These are phyloP conservation scores for Leptinotarsa haldemani DNA, from an alignment of 2,888 invertebrate genomes.

Conservation along the genomic window DNA sequence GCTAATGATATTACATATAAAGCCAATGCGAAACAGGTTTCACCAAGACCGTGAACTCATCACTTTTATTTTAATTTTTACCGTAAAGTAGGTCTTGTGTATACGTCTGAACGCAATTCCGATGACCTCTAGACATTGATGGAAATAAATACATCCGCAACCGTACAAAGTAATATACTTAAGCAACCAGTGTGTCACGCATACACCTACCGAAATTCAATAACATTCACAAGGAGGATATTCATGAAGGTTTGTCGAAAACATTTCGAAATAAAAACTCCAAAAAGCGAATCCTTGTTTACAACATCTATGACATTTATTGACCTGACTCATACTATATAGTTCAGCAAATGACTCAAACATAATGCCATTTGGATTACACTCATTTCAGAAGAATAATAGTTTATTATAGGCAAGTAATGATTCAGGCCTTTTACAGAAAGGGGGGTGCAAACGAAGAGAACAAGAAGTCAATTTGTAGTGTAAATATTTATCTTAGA, in stretches of 20 bases:
- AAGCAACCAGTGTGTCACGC: neutral
- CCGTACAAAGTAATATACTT: neutral
- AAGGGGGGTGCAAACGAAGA: no score
- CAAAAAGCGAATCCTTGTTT: neutral
- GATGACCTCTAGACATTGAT: constrained; percentile 5
- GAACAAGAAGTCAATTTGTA: no score
- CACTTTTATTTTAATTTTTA: neutral
- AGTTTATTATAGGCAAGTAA: no score
- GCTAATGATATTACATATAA: neutral
- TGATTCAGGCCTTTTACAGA: no score
- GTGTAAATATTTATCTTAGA: no score
- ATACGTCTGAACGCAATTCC: neutral
- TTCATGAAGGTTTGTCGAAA: neutral
- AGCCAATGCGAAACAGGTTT: neutral
- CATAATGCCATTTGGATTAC: no score
- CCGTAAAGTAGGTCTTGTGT: constrained; percentile 7
- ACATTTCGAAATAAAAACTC: constrained; percentile 6
- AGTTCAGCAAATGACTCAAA: neutral
- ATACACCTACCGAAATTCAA: constrained; percentile 12
- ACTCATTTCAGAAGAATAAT: no score
- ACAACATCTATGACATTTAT: neutral
- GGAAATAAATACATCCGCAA: constrained; percentile 5
- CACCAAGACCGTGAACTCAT: neutral
- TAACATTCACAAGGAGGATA: neutral
- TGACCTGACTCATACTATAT: neutral